Percentiles rank a stretch among this genome's conserved stretches.
phyloP scores from a whole-genome alignment of 2,797 vertebrate species.

The Cetoscarus ocellatus region DNA sequence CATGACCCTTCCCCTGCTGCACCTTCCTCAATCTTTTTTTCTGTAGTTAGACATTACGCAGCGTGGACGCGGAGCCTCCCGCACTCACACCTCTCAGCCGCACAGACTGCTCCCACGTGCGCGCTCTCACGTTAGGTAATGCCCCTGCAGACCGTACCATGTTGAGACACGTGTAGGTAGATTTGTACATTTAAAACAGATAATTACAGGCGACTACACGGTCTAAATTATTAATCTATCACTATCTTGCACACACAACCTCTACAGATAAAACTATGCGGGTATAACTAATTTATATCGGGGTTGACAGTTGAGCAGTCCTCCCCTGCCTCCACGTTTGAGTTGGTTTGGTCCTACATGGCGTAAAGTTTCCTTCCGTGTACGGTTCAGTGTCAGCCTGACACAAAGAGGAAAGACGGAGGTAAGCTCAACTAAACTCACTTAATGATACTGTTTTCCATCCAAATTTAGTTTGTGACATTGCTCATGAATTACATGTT shows the following conservation, averaged over 20 bases:
- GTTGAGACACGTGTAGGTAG: neutral
- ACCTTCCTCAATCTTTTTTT: constrained; percentile 47
- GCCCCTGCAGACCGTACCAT: constrained; percentile 22
- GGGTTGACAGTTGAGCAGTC: neutral
- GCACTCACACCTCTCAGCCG: neutral
- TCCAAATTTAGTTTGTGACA: constrained; percentile 21
- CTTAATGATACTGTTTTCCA: neutral
- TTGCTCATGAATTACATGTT: neutral
- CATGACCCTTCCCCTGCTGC: constrained; percentile 71
- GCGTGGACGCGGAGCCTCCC: neutral
- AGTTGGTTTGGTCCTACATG: constrained; percentile 66
- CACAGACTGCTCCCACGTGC: neutral
- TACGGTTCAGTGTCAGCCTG: constrained; percentile 48
- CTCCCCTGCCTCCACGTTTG: constrained; percentile 13
- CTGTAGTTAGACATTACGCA: constrained; percentile 7
- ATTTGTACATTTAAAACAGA: neutral
- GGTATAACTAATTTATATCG: accelerated
- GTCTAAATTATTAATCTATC: too few relatives aligned
- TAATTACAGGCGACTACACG: too few relatives aligned
- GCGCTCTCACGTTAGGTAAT: constrained; percentile 35
- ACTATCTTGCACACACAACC: too few relatives aligned
- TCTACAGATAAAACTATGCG: neutral
- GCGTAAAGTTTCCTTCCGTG: constrained; percentile 78
- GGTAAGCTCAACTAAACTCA: constrained; percentile 48
- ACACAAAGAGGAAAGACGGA: constrained; percentile 49